phyloP scores from a whole-genome alignment of 2,113 vertebrate species.

The Trinectes maculatus region DNA sequence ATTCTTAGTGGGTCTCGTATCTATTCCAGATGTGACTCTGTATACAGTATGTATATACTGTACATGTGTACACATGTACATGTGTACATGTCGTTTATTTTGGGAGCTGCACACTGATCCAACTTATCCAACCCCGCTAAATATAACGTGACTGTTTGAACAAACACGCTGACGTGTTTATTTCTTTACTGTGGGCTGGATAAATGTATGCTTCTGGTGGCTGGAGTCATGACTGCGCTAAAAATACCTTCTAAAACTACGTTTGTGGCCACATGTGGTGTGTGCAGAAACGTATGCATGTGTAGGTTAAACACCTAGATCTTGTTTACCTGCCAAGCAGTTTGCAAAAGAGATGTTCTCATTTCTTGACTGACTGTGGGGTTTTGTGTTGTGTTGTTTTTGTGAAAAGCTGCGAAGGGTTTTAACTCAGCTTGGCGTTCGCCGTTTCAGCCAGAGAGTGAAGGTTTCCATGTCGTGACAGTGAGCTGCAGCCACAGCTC shows the following conservation, averaged over 20 bases:
- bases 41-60: not conserved
- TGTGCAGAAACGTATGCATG: not conserved
- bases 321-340: no score
- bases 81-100: not conserved
- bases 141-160: no score
- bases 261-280: not conserved
- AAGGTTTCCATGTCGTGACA: slow-evolving; percentile 65
- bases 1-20: not conserved
- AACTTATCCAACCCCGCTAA: no score
- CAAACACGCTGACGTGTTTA: no score
- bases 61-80: no score
- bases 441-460: slow-evolving; percentile 4
- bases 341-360: not conserved
- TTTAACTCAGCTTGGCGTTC: no score
- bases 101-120: no score
- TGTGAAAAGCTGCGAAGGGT: no score
- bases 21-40: not conserved
- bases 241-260: not conserved
- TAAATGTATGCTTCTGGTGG: not conserved
- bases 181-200: not conserved
- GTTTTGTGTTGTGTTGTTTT: no score
- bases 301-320: not conserved
- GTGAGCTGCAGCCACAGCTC: slow-evolving; percentile 59
- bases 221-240: not conserved
- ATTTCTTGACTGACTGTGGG: no score